phyloP scores from a whole-genome alignment of 2,113 vertebrate species.

The Mirounga angustirostris region DNA sequence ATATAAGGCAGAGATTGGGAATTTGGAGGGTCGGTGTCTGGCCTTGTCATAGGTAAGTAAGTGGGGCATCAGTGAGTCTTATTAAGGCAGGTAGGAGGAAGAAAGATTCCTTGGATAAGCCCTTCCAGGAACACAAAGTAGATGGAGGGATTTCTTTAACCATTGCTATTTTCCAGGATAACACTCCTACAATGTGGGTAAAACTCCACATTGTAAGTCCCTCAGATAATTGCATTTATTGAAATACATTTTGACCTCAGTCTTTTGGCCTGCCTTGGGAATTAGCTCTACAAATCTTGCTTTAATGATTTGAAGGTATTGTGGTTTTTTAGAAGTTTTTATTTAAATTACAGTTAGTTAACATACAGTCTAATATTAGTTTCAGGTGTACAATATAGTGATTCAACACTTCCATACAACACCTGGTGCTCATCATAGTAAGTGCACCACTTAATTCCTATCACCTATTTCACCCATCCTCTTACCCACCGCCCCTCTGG shows the following conservation, averaged over 20 bases:
- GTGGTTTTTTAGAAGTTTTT: background rate
- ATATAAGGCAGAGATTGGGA: background rate
- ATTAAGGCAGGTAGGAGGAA: background rate
- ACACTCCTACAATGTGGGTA: background rate
- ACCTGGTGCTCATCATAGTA: too few species aligned
- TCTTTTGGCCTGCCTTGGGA: background rate
- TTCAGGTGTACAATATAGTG: background rate
- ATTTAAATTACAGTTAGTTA: background rate
- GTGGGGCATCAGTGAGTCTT: fast-evolving
- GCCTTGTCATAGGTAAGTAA: background rate
- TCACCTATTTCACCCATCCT: too few species aligned
- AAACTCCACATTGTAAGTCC: background rate
- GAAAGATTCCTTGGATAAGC: background rate
- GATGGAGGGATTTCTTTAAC: background rate
- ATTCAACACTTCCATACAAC: background rate
- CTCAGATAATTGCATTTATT: background rate
- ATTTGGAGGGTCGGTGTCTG: background rate
- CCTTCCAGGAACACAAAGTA: background rate
- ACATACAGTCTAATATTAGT: background rate
- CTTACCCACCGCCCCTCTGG: too few species aligned
- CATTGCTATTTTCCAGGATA: background rate
- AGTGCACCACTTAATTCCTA: too few species aligned
- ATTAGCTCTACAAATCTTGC: background rate
- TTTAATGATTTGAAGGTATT: background rate
- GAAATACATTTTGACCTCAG: background rate